Base-by-base conservation (phyloP, 2,797 vertebrate genomes). In the Chelon labrosus region DNA sequence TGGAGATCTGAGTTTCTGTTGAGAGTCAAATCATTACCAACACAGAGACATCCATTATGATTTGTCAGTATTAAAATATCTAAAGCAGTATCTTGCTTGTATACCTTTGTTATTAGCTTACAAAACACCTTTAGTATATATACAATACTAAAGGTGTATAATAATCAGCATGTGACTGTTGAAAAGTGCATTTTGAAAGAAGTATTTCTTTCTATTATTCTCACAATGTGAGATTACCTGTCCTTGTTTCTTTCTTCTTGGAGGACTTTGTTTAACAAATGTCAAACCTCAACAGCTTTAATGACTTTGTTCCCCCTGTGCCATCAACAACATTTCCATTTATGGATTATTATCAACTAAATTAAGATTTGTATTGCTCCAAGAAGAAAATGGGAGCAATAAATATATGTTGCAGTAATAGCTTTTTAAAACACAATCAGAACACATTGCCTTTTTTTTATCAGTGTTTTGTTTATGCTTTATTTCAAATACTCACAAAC, bases 1-100 rank as follows among this genome's bases (percentile, higher is more conserved):
- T 38, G 69, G 41, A 74, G 39, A 51, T 42, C 10, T 16, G 39
- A 35, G 51, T 69, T 46, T 75, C 54, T 64, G 38, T 56, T 27
- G 8, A 55, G 17, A 47, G 44, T 56, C 27, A 64, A 72, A 68
- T 62, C 3, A 53, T 65, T 55, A 49, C 9, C 41, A 13, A 37
- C 7, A 54, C 14, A 41, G 25, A 56, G 12, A 38, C 39, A 17
- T 27, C 50, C 25, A 17, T 20, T 11, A 9, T 70, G 19, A 10
- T 54, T 57, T 35, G n/a, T 53, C 20, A 35, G 14, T 7, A 16
- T 39, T 39, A 27, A 53, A 38, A 7, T 10, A 8, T 7, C 19
- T 20, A 55, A 42, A n/a, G 10, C 7, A 27, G 10, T 3, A 46
- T 0, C 14, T 46, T n/a, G 2, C 17, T 16, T 6, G 14, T 44